Evolutionary conservation across 2,797 vertebrate genomes (phyloP), one percentile per base, ranked within the genome.

Genomic region (Chelonia mydas): DNA sequence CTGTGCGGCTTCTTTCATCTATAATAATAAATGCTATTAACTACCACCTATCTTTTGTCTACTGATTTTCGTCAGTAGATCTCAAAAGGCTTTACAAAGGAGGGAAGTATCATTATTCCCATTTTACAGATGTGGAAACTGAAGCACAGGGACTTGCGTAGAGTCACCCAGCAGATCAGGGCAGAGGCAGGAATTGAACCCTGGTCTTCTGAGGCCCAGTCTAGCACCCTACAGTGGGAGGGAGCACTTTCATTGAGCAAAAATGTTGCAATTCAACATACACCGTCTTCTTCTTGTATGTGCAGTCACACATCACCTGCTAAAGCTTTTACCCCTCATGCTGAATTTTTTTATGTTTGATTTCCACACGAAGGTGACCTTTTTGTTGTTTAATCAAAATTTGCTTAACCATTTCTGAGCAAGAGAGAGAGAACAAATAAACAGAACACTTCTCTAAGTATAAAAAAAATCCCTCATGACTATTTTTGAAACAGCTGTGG

Each of bases 401-500:
- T 81, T 65, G 9, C 76, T 93, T 0, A 0, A 0, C 19, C 90
- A 50, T 31, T 87, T 81, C 7, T 59, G 6, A 77, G 33, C 33
- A 5, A 6, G 50, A 95, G 81, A 9, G 53, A 21, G 90, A 54
- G 21, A 2, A 11, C 45, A 37, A 6, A 27, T 41, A 90, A 90
- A 2, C 6, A 55, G 0, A 0, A 81, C 16, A 49, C 12, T 86
- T 27, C 77, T 37, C 11, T 61, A 83, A 33, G 33, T 72, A 54
- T 7, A 84, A 84, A 3, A 1, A 53, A 37, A 6, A 1, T 3
- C 13, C 12, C 37, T 13, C 25, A 89, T 28, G 55, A 31, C 90
- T 89, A 55, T 53, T 91, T 88, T 65, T 93, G 19, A 7, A 85
- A 72, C 76, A 45, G 84, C 4, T 41, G 5, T 23, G 37, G 2